Percentiles rank a stretch among this genome's conserved stretches.
These are phyloP conservation scores for Pristionchus exspectatus DNA, from an alignment of 2,888 invertebrate species.

Conservation along the genomic window DNA sequence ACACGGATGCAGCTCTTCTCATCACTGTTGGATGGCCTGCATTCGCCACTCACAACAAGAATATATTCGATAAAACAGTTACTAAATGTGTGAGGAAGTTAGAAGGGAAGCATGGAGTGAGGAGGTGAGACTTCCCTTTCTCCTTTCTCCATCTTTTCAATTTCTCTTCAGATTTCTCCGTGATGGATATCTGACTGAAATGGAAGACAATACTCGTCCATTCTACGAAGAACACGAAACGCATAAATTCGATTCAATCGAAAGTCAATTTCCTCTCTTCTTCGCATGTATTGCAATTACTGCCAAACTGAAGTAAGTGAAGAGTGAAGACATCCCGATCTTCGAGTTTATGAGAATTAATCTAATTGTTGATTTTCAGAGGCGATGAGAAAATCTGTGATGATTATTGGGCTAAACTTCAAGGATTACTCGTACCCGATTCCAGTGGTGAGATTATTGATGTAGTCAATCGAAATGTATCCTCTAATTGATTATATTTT, in stretches of 20 bases:
- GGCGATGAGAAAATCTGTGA: slow-evolving; percentile 91
- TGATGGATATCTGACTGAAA: slow-evolving; percentile 92
- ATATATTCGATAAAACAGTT: slow-evolving; percentile 90
- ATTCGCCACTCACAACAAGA: slow-evolving; percentile 96
- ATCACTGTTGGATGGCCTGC: slow-evolving; percentile 97
- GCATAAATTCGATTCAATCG: slow-evolving; percentile 93
- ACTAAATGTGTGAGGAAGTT: slow-evolving; percentile 84
- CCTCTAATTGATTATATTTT: not conserved
- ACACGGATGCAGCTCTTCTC: slow-evolving; percentile 92
- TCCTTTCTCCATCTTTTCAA: slow-evolving; percentile 15
- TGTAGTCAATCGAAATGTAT: not conserved
- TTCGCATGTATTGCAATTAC: slow-evolving; percentile 96
- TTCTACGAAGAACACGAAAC: slow-evolving; percentile 94
- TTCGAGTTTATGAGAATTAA: not conserved
- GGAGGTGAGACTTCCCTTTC: slow-evolving; percentile 82
- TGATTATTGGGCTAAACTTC: slow-evolving; percentile 90
- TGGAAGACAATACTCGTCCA: slow-evolving; percentile 88
- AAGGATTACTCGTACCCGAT: slow-evolving; percentile 89
- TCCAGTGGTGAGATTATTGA: slow-evolving; percentile 81
- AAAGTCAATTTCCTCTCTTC: slow-evolving; percentile 98
- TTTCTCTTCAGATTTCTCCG: slow-evolving; percentile 85
- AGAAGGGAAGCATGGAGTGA: slow-evolving; percentile 93
- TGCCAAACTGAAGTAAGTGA: slow-evolving; percentile 82
- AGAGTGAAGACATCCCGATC: not conserved
- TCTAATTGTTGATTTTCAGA: slow-evolving; percentile 70